These are phyloP conservation scores for Tinea semifulvella DNA, from an alignment of 2,888 invertebrate species.

Conservation along the genomic window DNA sequence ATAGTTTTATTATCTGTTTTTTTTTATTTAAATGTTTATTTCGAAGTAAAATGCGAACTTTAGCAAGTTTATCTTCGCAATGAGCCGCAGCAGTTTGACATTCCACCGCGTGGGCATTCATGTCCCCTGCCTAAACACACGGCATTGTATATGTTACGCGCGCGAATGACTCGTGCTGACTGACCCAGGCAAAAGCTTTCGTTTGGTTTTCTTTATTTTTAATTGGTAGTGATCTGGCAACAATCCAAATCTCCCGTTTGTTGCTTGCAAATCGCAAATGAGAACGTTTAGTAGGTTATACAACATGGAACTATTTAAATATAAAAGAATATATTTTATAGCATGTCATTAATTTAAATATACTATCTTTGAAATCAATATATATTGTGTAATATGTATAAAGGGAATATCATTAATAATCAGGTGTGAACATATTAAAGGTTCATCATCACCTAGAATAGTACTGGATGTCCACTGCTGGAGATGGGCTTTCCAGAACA, in stretches of 20 bases:
- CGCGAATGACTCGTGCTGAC: not conserved
- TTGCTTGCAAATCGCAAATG: not conserved
- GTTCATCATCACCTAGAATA: too few species aligned
- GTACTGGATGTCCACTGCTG: too few species aligned
- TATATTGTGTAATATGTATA: too few species aligned
- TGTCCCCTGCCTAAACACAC: not conserved
- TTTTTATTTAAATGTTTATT: slow-evolving; percentile 26
- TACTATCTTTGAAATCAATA: too few species aligned
- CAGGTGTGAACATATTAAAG: too few species aligned
- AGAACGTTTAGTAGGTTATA: too few species aligned
- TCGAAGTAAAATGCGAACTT: slow-evolving; percentile 34
- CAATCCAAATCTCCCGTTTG: not conserved
- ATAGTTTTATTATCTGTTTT: not conserved
- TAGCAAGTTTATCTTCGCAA: slow-evolving; percentile 45
- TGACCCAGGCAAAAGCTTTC: slow-evolving; percentile 7
- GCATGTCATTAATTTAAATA: too few species aligned
- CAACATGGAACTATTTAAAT: too few species aligned
- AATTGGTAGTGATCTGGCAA: not conserved
- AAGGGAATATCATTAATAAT: too few species aligned
- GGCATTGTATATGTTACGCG: not conserved
- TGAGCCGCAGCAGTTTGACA: slow-evolving; percentile 33
- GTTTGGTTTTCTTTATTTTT: not conserved
- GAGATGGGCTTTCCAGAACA: too few species aligned
- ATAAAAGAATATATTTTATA: too few species aligned
- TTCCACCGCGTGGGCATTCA: slow-evolving; percentile 23